Percentiles rank a stretch among this genome's conserved stretches.
phyloP scores from a whole-genome alignment of 2,113 vertebrate genomes.

The Aphyosemion australe region DNA sequence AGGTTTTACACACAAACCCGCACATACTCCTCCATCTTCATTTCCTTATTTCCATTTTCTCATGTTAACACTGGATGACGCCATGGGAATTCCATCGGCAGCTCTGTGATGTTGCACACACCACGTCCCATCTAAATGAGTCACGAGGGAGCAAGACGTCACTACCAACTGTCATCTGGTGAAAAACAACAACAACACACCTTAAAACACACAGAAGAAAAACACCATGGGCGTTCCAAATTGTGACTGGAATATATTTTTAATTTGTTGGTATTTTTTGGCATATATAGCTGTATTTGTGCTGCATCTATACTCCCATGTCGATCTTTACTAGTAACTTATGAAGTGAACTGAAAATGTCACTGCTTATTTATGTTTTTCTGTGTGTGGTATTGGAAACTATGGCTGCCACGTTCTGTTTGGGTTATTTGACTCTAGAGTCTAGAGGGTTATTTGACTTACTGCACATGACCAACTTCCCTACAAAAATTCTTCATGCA shows the following conservation, averaged over 20 bases:
- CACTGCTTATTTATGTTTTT: background rate
- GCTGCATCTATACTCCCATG: background rate
- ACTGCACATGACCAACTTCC: background rate
- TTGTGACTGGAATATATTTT: background rate
- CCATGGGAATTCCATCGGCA: slow-evolving; percentile 21
- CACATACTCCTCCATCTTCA: background rate
- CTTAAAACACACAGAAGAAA: no score
- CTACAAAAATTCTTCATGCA: background rate
- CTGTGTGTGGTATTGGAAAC: slow-evolving; percentile 12
- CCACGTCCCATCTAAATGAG: slow-evolving; percentile 28
- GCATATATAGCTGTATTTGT: no score
- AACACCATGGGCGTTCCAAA: background rate
- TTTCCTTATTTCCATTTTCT: slow-evolving; percentile 1
- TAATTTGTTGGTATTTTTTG: background rate
- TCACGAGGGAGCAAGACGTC: slow-evolving; percentile 11
- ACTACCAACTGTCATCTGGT: slow-evolving; percentile 12
- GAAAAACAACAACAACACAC: background rate
- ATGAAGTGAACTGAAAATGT: background rate
- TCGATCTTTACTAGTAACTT: background rate
- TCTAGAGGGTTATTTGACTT: no score
- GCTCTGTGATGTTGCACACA: slow-evolving; percentile 34
- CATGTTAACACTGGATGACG: background rate
- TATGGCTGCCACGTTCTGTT: slow-evolving; percentile 37
- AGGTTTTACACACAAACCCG: slow-evolving; percentile 8
- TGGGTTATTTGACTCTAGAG: slow-evolving; percentile 34